Conservation (phyloP, 2,797 vertebrate species). For the Xenentodon cancila region DNA sequence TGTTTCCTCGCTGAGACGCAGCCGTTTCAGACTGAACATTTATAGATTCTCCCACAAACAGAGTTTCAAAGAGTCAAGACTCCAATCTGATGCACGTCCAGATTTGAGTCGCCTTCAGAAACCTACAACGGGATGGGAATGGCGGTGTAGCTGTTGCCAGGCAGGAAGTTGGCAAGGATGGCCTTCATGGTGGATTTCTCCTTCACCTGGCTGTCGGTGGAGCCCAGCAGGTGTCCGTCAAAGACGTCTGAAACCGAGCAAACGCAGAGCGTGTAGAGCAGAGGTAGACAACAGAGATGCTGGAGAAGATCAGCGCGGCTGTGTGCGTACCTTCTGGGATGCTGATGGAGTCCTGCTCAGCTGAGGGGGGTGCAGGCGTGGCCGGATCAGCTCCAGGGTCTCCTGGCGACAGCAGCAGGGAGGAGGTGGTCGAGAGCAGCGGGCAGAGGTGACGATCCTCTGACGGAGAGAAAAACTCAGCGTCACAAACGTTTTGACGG, state of each 20-base stretch:
- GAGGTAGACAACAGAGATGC: not conserved
- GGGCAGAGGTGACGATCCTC: conserved; percentile 93
- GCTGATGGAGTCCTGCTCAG: conserved; percentile 89
- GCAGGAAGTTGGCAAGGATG: conserved; percentile 96
- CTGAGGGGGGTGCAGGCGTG: conserved; percentile 72
- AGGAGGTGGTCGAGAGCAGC: conserved; percentile 85
- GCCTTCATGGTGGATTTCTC: conserved; percentile 99
- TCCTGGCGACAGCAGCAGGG: conserved; percentile 87
- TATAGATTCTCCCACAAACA: too few species aligned
- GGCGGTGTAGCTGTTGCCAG: conserved; percentile 95
- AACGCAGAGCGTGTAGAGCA: not conserved
- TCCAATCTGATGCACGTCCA: too few species aligned
- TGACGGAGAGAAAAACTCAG: conserved; percentile 53
- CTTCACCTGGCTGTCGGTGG: conserved; percentile 95
- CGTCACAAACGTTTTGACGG: not conserved
- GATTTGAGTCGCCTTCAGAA: not conserved
- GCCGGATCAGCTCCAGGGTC: conserved; percentile 83
- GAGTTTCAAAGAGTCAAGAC: too few species aligned
- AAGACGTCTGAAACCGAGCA: conserved; percentile 87
- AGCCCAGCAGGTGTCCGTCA: conserved; percentile 93
- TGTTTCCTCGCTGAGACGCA: not conserved
- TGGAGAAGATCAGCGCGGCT: too few species aligned
- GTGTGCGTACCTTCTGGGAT: conserved; percentile 87
- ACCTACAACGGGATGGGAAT: conserved; percentile 98
- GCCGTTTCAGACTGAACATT: too few species aligned